Evolutionary conservation across 2,888 invertebrate species (phyloP).

Genomic region (Ptychoptera albimana): DNA sequence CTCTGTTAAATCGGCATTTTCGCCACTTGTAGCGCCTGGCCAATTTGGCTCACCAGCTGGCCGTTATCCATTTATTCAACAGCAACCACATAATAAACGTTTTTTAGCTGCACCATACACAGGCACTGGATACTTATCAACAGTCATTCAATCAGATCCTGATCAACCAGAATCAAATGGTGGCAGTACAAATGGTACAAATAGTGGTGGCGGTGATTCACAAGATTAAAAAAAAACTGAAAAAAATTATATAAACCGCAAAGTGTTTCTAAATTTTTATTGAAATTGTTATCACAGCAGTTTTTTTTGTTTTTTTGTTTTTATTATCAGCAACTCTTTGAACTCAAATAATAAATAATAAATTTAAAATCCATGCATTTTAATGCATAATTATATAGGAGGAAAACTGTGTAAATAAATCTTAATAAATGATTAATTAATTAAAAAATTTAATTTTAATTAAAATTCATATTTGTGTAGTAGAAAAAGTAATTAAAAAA

Average conservation of each 20-base stretch:
- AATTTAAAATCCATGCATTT: no score
- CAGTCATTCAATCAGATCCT: conserved; percentile 41
- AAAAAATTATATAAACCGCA: conserved; percentile 1
- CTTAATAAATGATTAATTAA: neutral
- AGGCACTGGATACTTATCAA: conserved; percentile 67
- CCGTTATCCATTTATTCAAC: conserved; percentile 27
- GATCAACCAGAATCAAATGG: conserved; percentile 30
- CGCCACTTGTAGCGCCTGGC: conserved; percentile 45
- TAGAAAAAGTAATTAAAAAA: no score
- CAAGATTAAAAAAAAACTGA: conserved; percentile 20
- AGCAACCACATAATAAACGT: conserved; percentile 49
- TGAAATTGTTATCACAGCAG: no score
- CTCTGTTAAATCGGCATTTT: conserved; percentile 51
- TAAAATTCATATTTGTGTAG: no score
- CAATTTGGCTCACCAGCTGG: conserved; percentile 28
- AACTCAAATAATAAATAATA: no score
- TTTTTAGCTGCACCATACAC: conserved; percentile 71
- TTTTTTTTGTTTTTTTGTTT: neutral
- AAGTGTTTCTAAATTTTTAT: no score
- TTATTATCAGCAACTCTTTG: neutral
- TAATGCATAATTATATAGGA: no score
- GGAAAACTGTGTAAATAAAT: neutral
- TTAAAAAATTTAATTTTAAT: neutral
- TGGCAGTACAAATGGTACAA: conserved; percentile 3
- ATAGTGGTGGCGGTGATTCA: conserved; percentile 18